phyloP scores from a whole-genome alignment of 1,140 invertebrate genomes.

The Ylistrum balloti region DNA sequence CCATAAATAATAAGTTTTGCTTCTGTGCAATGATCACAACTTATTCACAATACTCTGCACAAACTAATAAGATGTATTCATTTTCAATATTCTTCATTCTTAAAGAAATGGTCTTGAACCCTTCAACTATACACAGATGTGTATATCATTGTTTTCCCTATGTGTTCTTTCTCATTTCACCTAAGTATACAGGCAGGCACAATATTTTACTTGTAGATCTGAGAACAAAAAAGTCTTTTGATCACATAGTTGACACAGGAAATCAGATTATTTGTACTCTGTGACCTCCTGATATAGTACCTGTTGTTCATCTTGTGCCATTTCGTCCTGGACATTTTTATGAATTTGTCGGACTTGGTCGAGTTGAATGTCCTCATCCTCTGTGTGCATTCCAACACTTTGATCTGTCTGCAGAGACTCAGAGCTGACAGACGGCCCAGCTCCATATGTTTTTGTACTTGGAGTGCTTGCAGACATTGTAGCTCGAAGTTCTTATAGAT shows the following conservation, averaged over 20 bases:
- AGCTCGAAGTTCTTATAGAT: neutral
- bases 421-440: neutral
- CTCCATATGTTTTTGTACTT: neutral
- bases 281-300: neutral
- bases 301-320: neutral
- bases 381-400: neutral
- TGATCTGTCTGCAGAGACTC: neutral
- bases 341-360: neutral
- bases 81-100: neutral
- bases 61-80: neutral
- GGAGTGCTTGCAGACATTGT: neutral
- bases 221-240: too few species aligned
- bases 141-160: too few species aligned
- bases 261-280: too few species aligned
- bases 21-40: neutral
- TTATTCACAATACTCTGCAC: too few species aligned
- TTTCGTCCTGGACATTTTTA: neutral
- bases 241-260: too few species aligned
- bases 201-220: too few species aligned
- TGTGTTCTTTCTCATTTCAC: too few species aligned
- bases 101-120: neutral
- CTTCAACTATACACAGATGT: neutral
- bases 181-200: too few species aligned
- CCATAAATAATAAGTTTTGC: neutral
- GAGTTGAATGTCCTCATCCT: constrained; percentile 33